Evolutionary conservation across 2,888 invertebrate species (phyloP).

Genomic region (Fragum whitleyi): DNA sequence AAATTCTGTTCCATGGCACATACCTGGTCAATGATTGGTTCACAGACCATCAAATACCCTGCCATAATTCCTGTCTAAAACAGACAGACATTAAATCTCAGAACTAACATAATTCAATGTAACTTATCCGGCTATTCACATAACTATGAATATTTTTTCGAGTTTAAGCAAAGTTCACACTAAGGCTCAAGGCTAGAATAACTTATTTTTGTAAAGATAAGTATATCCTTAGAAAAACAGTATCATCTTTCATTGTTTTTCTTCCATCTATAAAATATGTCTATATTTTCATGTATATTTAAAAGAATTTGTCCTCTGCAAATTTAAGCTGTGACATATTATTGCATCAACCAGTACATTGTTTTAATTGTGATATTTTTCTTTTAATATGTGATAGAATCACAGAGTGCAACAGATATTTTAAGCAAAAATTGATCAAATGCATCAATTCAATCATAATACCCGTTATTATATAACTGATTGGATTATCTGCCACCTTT

Average conservation of each 20-base stretch:
- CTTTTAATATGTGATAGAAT: no score
- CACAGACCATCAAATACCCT: background rate
- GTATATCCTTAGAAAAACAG: conserved; percentile 1
- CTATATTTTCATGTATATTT: no score
- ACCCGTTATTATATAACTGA: no score
- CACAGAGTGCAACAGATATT: no score
- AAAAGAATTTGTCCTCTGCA: no score
- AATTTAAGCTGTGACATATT: no score
- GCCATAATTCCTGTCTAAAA: background rate
- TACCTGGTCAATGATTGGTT: background rate
- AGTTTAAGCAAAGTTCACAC: conserved; percentile 1
- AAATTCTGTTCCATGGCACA: no score
- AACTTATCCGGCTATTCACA: background rate
- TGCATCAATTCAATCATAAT: no score
- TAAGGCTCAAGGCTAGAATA: background rate
- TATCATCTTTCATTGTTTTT: conserved; percentile 1
- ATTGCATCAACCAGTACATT: no score
- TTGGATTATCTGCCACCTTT: no score
- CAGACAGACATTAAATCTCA: background rate
- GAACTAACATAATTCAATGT: background rate
- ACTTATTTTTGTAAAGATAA: background rate
- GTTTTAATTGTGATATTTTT: no score
- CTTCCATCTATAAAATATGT: background rate
- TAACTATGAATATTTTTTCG: background rate
- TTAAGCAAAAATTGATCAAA: no score